These are phyloP conservation scores for Menidia menidia DNA, from an alignment of 2,797 vertebrate genomes.

Conservation along the genomic window DNA sequence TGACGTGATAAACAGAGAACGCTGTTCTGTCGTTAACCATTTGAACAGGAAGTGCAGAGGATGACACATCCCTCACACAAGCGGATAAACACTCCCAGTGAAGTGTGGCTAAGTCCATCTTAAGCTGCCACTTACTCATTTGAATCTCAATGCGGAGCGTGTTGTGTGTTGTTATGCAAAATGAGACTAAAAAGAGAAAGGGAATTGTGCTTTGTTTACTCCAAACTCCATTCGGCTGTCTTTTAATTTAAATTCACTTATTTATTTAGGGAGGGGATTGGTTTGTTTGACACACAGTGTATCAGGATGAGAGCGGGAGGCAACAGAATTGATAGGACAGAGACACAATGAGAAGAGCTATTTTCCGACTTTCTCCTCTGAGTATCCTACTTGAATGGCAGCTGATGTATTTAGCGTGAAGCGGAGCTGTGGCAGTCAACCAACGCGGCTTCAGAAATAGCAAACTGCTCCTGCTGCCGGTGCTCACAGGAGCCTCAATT, in stretches of 20 bases:
- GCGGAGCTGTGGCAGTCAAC: conserved; percentile 51
- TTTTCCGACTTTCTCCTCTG: conserved; percentile 54
- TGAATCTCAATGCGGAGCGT: conserved; percentile 74
- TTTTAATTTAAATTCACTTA: conserved; percentile 51
- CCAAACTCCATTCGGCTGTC: conserved; percentile 58
- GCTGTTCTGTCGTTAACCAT: conserved; percentile 7
- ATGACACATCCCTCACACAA: conserved; percentile 30
- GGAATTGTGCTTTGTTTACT: conserved; percentile 61
- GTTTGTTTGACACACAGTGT: conserved; percentile 57
- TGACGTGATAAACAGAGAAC: conserved; percentile 11
- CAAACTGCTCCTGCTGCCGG: conserved; percentile 17
- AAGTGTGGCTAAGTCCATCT: conserved; percentile 63
- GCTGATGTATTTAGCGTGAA: conserved; percentile 50
- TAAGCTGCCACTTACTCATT: conserved; percentile 69
- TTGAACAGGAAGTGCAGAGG: conserved; percentile 44
- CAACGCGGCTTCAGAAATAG: conserved; percentile 54
- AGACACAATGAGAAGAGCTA: conserved; percentile 64
- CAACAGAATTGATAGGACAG: conserved; percentile 51
- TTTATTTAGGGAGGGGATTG: conserved; percentile 49
- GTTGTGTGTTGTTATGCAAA: conserved; percentile 72
- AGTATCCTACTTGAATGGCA: conserved; percentile 57
- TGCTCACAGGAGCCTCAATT: conserved; percentile 44
- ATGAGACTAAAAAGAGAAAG: conserved; percentile 36
- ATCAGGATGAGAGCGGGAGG: conserved; percentile 50
- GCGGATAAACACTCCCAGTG: conserved; percentile 72